Evolutionary conservation across 2,888 invertebrate genomes (phyloP).

Genomic region (Macrosoma leucophasiata): DNA sequence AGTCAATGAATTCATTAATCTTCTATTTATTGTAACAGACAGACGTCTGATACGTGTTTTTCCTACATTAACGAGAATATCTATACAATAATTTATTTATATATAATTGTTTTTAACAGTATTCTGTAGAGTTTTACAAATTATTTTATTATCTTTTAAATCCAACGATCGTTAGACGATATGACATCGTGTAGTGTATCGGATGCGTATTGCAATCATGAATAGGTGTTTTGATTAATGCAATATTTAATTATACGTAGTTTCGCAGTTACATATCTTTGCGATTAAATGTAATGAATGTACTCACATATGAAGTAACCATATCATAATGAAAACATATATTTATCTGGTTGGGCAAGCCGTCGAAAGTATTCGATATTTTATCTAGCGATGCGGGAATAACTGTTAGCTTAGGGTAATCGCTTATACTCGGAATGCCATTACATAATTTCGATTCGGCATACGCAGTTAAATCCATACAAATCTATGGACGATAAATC

Average conservation of each 20-base stretch:
- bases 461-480: slow-evolving; percentile 15
- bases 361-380: slow-evolving; percentile 4
- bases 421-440: background rate
- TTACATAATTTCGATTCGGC: slow-evolving; percentile 10
- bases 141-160: slow-evolving; percentile 60
- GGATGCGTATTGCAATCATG: slow-evolving; percentile 50
- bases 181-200: slow-evolving; percentile 19
- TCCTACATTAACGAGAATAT: slow-evolving; percentile 55
- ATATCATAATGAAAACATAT: slow-evolving; percentile 18
- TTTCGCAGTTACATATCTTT: slow-evolving; percentile 54
- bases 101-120: slow-evolving; percentile 70
- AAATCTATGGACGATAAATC: too few species aligned
- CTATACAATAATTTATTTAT: slow-evolving; percentile 59
- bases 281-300: slow-evolving; percentile 5
- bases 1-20: slow-evolving; percentile 64
- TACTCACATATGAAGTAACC: slow-evolving; percentile 18
- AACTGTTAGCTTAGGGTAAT: background rate
- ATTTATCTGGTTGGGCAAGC: slow-evolving; percentile 4
- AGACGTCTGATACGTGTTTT: slow-evolving; percentile 46
- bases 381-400: slow-evolving; percentile 4
- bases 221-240: slow-evolving; percentile 46
- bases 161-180: slow-evolving; percentile 44
- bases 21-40: slow-evolving; percentile 56
- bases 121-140: slow-evolving; percentile 68
- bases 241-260: slow-evolving; percentile 40